phyloP scores from a whole-genome alignment of 2,113 vertebrate genomes.

The Pogonocichla stellata region DNA sequence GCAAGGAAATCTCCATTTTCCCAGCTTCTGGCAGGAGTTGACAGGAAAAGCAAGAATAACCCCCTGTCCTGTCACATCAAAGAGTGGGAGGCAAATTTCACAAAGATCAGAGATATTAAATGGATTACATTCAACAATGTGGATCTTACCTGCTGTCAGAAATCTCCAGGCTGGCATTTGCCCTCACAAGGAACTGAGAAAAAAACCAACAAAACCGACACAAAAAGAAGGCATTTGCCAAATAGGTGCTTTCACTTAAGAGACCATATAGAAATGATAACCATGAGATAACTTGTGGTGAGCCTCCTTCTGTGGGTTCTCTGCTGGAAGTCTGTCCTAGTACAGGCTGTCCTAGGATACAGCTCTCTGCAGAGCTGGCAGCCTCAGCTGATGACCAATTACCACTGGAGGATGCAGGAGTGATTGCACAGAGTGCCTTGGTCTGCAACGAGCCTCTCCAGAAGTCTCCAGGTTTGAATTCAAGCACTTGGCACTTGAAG shows the following conservation, averaged over 20 bases:
- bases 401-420: not conserved
- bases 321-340: not conserved
- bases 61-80: not conserved
- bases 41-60: not conserved
- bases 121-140: not conserved
- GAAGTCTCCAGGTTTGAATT: not conserved
- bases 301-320: not conserved
- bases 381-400: rapidly evolving
- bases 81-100: not conserved
- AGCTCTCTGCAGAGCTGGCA: not conserved
- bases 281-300: not conserved
- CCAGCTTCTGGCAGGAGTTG: not conserved
- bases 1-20: not conserved
- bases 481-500: not conserved
- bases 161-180: not conserved
- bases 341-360: not conserved
- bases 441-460: not conserved
- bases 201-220: not conserved
- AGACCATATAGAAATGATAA: not conserved
- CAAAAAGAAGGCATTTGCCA: not conserved
- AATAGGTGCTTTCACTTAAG: not conserved
- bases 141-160: not conserved
- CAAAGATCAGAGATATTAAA: not conserved
- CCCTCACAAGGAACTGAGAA: not conserved
- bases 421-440: not conserved